A percentile compares a stretch with the other conserved stretches of the same genome.
phyloP scores from a whole-genome alignment of 2,888 invertebrate species.

The Loripinus fragilis region DNA sequence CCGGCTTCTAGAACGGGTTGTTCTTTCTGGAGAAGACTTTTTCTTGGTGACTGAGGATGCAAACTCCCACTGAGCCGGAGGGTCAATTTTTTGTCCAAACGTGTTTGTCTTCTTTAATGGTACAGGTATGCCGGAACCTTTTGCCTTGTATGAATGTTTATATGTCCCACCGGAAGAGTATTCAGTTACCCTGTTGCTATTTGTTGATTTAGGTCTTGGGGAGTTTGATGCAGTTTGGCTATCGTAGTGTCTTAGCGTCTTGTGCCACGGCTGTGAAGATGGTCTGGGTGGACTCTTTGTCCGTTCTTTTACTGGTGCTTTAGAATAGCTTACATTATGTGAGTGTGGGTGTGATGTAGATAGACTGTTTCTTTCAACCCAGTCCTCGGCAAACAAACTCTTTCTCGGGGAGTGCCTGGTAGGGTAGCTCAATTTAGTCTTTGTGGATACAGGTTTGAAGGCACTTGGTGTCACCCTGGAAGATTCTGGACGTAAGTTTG shows the following conservation, averaged over 20 bases:
- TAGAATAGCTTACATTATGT: not conserved
- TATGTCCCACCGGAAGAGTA: not conserved
- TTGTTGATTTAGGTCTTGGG: not conserved
- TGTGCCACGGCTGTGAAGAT: not conserved
- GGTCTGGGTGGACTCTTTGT: not conserved
- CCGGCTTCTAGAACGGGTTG: not conserved
- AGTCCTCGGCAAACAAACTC: not conserved
- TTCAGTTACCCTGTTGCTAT: not conserved
- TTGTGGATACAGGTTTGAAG: not conserved
- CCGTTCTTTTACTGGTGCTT: not conserved
- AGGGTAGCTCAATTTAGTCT: not conserved
- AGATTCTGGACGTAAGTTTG: not conserved
- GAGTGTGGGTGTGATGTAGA: not conserved
- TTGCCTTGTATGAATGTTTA: not conserved
- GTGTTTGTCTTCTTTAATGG: not conserved
- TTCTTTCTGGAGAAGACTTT: not conserved
- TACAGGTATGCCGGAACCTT: not conserved
- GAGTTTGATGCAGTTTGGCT: too few species aligned
- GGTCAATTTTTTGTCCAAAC: not conserved
- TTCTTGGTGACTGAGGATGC: not conserved
- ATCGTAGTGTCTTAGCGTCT: not conserved
- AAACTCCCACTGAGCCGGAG: not conserved
- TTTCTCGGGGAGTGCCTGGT: not conserved
- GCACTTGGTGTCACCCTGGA: not conserved
- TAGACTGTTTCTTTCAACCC: not conserved